Base-by-base conservation (phyloP, 1,140 invertebrate species). In the Cotesia glomerata region DNA sequence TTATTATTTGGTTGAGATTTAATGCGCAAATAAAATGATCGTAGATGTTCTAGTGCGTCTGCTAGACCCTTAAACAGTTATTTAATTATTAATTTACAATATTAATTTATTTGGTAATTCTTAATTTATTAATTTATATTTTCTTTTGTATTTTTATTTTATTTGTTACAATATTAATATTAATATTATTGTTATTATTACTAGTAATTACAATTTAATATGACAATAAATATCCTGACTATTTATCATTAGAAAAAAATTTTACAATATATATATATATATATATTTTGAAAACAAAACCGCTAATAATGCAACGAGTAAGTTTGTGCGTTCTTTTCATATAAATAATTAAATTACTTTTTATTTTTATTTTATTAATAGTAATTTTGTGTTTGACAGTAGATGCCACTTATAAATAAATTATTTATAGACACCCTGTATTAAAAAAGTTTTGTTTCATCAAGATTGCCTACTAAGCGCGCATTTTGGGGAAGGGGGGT, bases 371-470 rank as follows among this genome's bases (percentile, higher is more conserved):
- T 35, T 45, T 66, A 54, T 52, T 72, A 35, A 69, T 72, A 35
- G 34, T 71, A 68, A 26, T 45, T 64, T 52, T 58, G 26, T 63
- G 35, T 36, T 49, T 61, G 51, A 14, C 18, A 26, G n/a, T 61
- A 7, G 45, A 34, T 36, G 58, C 16, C 58, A 58, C 34, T 45
- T 59, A 61, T 32, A 58, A 62, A 36, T 73, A 68, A 73, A 61
- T 73, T 73, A 73, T 74, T 71, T 58, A 68, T 73, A 72, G 69
- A 76, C 73, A 76, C 75, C 75, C 75, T 76, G 75, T 76, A 74
- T 74, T 61, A 61, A 72, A 35, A 66, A 72, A 36, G 65, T 64
- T 64, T 73, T 62, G 62, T 68, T 14, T 73, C 71, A 4, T 67
- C 62, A 39, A 49, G 69, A 64, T 75, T 64, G 74, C 74, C 71